These are phyloP conservation scores for Halcyon badia DNA, from an alignment of 2,797 vertebrate species.

Conservation along the genomic window DNA sequence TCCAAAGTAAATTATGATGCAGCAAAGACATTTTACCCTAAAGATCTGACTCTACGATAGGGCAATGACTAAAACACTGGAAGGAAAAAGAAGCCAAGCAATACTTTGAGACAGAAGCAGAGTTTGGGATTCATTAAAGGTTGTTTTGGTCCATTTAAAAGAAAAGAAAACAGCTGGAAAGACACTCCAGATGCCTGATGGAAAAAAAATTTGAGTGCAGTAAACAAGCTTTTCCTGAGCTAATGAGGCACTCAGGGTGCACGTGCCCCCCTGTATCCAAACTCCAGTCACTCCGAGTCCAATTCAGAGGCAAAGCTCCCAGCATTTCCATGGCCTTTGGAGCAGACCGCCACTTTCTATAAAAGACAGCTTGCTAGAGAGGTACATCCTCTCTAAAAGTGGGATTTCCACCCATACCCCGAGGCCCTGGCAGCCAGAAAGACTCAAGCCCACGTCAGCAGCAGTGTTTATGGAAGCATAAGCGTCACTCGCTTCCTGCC, in stretches of 20 bases:
- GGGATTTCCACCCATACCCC: background rate
- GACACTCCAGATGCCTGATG: background rate
- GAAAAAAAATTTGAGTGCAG: background rate
- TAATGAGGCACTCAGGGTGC: background rate
- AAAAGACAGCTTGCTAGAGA: background rate
- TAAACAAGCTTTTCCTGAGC: background rate
- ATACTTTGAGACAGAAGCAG: background rate
- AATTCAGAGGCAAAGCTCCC: background rate
- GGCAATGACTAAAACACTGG: background rate
- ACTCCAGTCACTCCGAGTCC: background rate
- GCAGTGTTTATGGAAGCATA: background rate
- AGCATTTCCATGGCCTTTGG: background rate
- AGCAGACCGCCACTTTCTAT: background rate
- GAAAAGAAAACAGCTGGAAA: background rate
- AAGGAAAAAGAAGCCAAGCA: background rate
- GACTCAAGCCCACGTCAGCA: background rate
- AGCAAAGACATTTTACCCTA: background rate
- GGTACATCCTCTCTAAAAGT: background rate
- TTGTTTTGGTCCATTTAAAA: background rate
- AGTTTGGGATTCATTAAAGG: background rate
- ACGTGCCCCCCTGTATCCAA: accelerated
- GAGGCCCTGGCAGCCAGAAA: background rate
- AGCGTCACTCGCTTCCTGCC: background rate
- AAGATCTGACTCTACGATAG: background rate
- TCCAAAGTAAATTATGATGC: background rate